phyloP scores from a whole-genome alignment of 2,888 invertebrate genomes.

The Amphipyra tragopoginis region DNA sequence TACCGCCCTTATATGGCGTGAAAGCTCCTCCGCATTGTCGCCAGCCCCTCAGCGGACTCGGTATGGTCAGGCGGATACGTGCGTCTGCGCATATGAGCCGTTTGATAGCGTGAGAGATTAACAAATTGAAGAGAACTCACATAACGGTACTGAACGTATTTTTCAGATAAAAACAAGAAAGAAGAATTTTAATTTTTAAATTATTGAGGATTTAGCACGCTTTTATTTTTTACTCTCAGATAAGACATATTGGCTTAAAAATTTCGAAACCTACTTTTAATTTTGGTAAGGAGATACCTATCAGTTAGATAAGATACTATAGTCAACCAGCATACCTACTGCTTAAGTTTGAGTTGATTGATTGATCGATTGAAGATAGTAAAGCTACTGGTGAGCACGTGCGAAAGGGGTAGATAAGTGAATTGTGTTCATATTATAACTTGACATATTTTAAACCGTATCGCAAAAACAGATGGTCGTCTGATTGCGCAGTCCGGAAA shows the following conservation, averaged over 20 bases:
- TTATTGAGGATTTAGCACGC: neutral
- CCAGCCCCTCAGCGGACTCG: slow-evolving; percentile 74
- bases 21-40: slow-evolving; percentile 87
- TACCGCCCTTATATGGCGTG: slow-evolving; percentile 85
- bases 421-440: slow-evolving; percentile 59
- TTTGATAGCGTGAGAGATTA: slow-evolving; percentile 72
- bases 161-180: slow-evolving; percentile 8
- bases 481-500: slow-evolving; percentile 79
- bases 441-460: slow-evolving; percentile 79
- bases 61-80: slow-evolving; percentile 76
- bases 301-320: slow-evolving; percentile 30
- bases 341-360: neutral
- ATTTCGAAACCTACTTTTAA: slow-evolving; percentile 20
- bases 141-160: slow-evolving; percentile 29
- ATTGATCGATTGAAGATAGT: slow-evolving; percentile 27
- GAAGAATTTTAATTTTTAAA: slow-evolving; percentile 12
- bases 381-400: slow-evolving; percentile 34
- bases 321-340: too few species aligned
- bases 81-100: slow-evolving; percentile 70
- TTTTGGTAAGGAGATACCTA: slow-evolving; percentile 11
- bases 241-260: too few species aligned
- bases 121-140: slow-evolving; percentile 60
- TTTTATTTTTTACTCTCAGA: too few species aligned
- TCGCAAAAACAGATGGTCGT: slow-evolving; percentile 83
- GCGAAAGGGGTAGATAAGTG: slow-evolving; percentile 34